Evolutionary conservation across 2,797 vertebrate species (phyloP).

Genomic region (Avahi laniger): DNA sequence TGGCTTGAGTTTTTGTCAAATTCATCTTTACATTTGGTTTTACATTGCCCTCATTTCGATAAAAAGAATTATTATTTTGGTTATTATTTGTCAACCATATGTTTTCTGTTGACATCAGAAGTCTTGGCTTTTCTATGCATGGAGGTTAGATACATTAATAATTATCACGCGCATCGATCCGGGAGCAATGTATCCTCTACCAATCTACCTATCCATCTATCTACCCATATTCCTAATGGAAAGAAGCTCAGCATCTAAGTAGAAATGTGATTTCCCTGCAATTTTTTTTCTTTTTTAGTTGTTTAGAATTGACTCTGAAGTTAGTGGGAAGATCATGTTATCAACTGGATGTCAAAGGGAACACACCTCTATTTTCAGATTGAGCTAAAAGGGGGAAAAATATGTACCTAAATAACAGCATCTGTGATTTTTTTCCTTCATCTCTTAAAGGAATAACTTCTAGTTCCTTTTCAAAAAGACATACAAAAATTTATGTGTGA

Average conservation of each 20-base stretch:
- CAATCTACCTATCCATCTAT: background rate
- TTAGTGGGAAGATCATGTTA: background rate
- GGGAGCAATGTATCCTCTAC: background rate
- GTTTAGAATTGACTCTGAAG: background rate
- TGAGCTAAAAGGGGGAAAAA: background rate
- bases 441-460: background rate
- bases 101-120: background rate
- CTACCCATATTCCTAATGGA: background rate
- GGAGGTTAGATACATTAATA: background rate
- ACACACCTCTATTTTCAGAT: background rate
- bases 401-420: background rate
- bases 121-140: background rate
- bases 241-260: background rate
- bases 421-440: background rate
- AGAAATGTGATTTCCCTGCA: background rate
- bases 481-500: background rate
- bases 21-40: background rate
- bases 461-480: background rate
- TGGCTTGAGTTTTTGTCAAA: constrained; percentile 5
- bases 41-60: background rate
- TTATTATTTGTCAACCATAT: background rate
- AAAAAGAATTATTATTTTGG: background rate
- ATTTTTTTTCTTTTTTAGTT: background rate
- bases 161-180: background rate
- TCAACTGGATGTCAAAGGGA: background rate